Evolutionary conservation across 37 sponge, comb jelly and placozoan genomes (phyloP), one percentile per base, ranked within the genome.

Genomic region (Tethya wilhelma): DNA sequence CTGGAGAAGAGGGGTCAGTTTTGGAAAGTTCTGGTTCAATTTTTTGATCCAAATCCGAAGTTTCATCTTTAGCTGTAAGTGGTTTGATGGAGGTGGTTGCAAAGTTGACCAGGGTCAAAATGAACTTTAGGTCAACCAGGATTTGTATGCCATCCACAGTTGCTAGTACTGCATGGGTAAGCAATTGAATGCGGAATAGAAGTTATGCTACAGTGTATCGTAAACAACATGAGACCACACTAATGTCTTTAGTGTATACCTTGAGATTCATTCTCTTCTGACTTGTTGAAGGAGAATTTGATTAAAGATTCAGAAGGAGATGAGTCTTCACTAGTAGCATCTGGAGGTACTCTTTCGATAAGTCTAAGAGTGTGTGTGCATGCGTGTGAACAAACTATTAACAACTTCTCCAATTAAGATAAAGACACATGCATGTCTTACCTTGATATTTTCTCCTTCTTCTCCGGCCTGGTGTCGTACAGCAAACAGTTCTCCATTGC

Each of bases 121-220:
- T 59, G 67, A 90, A 81, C 40, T 71, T 26, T 19, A 86, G 38
- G 40, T 90, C 64, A 29, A 86, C 65, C 30, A 90, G 40, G n/a
- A 90, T 78, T 31, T 86, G 64, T 3, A 39, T 11, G 3, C 67
- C 59, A 37, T 80, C 19, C 46, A 90, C 56, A 26, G 17, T 33
- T 20, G 60, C 44, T 23, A 5, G 4, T 44, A 90, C 91, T 81
- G 71, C 38, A 71, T 58, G 38, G 5, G 11, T 1, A 2, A 58
- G 26, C n/a, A n/a, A n/a, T n/a, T n/a, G n/a, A n/a, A n/a, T n/a
- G n/a, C n/a, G n/a, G n/a, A n/a, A n/a, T 44, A 43, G 42, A 70
- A 22, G 20, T 29, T 43, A 70, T 4, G 42, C 22, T 23, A 70
- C 5, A 30, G 66, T 20, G 33, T 36, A 30, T 65, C 33, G 20